Evolutionary conservation across 2,797 vertebrate species (phyloP).

Genomic region (Danio choprae): DNA sequence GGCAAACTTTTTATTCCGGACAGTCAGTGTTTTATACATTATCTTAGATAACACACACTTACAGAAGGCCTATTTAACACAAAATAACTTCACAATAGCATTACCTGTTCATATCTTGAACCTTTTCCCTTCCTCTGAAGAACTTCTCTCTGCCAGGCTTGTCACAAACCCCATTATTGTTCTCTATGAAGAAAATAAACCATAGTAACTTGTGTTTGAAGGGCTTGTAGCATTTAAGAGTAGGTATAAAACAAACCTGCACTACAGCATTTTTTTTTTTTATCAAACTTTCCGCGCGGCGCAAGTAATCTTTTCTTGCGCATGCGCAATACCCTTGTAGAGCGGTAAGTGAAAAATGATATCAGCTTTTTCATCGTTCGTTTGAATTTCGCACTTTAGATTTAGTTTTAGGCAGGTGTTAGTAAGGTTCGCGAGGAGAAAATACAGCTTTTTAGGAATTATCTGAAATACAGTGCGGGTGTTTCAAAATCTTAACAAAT

Average conservation of each 20-base stretch:
- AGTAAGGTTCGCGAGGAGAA: neutral
- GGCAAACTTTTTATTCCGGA: neutral
- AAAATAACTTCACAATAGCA: neutral
- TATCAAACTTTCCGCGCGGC: neutral
- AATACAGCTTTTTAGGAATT: neutral
- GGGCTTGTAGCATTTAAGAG: neutral
- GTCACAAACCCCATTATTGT: neutral
- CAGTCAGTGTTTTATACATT: neutral
- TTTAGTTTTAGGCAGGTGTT: neutral
- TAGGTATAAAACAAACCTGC: neutral
- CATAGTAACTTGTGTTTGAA: neutral
- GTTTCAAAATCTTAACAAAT: neutral
- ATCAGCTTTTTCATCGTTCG: too few species aligned
- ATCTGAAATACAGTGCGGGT: neutral
- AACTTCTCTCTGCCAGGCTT: neutral
- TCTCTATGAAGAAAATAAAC: neutral
- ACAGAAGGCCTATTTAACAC: neutral
- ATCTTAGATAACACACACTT: neutral
- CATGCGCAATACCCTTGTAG: constrained; percentile 7
- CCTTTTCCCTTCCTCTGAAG: neutral
- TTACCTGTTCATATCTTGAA: constrained; percentile 37
- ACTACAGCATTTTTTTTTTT: neutral
- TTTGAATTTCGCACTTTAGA: neutral
- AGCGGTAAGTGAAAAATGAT: neutral
- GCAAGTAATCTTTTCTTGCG: neutral